These are phyloP conservation scores for Macquaria australasica DNA, from an alignment of 2,113 vertebrate species.

Conservation along the genomic window DNA sequence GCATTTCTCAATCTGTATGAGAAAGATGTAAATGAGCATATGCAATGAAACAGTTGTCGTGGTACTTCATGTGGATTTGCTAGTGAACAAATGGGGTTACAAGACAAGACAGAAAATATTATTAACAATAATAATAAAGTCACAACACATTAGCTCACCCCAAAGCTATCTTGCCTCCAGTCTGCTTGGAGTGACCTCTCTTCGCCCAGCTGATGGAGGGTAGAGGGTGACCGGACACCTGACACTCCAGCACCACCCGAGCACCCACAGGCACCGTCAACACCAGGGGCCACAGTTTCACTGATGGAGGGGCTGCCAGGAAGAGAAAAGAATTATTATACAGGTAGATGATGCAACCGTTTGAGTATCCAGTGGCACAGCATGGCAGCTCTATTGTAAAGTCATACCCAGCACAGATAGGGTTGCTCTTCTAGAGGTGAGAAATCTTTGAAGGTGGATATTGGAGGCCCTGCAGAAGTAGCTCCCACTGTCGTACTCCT, in stretches of 20 bases:
- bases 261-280: constrained; percentile 78
- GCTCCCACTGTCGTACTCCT: constrained; percentile 75
- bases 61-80: not conserved
- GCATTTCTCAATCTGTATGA: constrained; percentile 76
- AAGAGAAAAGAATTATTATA: not conserved
- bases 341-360: not conserved
- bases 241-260: constrained; percentile 79
- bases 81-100: not conserved
- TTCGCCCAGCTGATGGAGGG: constrained; percentile 84
- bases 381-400: not conserved
- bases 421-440: constrained; percentile 75
- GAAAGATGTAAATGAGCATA: constrained; percentile 18
- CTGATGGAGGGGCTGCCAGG: constrained; percentile 78
- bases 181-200: constrained; percentile 78
- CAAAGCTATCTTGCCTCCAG: constrained; percentile 77
- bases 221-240: constrained; percentile 80
- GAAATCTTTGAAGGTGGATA: constrained; percentile 70
- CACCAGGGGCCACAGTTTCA: constrained; percentile 77
- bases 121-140: not conserved
- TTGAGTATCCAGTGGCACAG: not conserved
- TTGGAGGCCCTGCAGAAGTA: constrained; percentile 85
- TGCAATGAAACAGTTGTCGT: fast-evolving
- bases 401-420: constrained; percentile 81
- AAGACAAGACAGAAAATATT: not conserved
- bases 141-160: constrained; percentile 64